A percentile compares a stretch with the other conserved stretches of the same genome.
These are phyloP conservation scores for Ibidorhyncha struthersii DNA, from an alignment of 2,113 vertebrate species.

Conservation along the genomic window DNA sequence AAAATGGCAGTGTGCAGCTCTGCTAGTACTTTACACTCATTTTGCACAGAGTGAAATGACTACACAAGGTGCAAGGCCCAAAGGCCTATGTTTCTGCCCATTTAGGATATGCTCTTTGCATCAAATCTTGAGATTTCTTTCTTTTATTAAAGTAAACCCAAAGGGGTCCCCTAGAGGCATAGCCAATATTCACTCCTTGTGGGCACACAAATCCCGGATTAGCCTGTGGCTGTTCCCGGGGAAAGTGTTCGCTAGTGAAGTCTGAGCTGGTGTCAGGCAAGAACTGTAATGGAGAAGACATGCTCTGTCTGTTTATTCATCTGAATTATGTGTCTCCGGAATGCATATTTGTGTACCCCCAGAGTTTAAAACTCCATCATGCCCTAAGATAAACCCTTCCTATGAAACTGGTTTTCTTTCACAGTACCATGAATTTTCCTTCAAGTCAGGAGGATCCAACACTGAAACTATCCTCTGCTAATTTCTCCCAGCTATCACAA, in stretches of 20 bases:
- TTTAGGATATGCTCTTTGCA: conserved; percentile 39
- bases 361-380: not conserved
- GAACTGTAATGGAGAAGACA: not conserved
- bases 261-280: not conserved
- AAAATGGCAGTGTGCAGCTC: not conserved
- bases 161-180: conserved; percentile 47
- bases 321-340: not conserved
- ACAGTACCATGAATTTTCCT: not conserved
- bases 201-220: conserved; percentile 40
- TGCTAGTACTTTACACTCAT: not conserved
- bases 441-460: not conserved
- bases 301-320: not conserved
- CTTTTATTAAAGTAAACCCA: conserved; percentile 51
- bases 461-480: not conserved
- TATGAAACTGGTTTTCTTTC: not conserved
- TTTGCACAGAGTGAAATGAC: conserved; percentile 31
- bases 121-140: conserved; percentile 48
- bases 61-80: conserved; percentile 46
- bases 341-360: not conserved
- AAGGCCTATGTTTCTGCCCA: conserved; percentile 33
- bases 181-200: conserved; percentile 37
- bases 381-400: not conserved
- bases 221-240: conserved; percentile 34
- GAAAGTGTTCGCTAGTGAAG: not conserved
- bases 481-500: not conserved